These are phyloP conservation scores for Variabilichromis moorii DNA, from an alignment of 2,113 vertebrate species.

Conservation along the genomic window DNA sequence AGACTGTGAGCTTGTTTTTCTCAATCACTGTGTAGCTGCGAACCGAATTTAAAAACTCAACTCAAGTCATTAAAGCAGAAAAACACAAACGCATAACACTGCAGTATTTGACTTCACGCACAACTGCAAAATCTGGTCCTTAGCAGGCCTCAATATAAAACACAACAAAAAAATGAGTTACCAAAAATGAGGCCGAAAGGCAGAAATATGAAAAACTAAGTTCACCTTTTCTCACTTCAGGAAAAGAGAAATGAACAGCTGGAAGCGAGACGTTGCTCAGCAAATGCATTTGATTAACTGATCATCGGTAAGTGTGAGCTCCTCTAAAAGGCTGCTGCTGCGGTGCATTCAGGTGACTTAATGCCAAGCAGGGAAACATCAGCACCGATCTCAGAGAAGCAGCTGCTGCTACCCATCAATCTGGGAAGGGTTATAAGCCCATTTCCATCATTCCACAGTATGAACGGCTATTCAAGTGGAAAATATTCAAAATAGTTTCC, in stretches of 20 bases:
- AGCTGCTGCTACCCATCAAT: not conserved
- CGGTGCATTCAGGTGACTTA: not conserved
- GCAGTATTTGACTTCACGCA: not conserved
- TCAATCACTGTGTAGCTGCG: not conserved
- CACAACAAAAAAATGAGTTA: accelerated
- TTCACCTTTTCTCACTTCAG: not conserved
- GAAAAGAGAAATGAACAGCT: not conserved
- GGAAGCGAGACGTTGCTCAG: accelerated
- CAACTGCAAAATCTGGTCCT: not conserved
- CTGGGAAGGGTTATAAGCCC: not conserved
- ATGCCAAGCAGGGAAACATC: not conserved
- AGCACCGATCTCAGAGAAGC: not conserved
- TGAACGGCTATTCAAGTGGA: not conserved
- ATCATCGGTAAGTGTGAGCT: not conserved
- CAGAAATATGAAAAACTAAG: not conserved
- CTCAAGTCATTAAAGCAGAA: not conserved
- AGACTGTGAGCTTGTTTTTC: not conserved
- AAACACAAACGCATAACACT: not conserved
- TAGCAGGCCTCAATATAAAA: not conserved
- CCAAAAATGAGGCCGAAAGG: not conserved
- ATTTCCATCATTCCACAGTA: not conserved
- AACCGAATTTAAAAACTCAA: not conserved
- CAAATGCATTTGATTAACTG: not conserved
- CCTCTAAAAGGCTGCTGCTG: not conserved
- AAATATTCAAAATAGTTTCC: not conserved